phyloP scores from a whole-genome alignment of 92 coral and sea anemone genomes.

The Phenganax marumi region DNA sequence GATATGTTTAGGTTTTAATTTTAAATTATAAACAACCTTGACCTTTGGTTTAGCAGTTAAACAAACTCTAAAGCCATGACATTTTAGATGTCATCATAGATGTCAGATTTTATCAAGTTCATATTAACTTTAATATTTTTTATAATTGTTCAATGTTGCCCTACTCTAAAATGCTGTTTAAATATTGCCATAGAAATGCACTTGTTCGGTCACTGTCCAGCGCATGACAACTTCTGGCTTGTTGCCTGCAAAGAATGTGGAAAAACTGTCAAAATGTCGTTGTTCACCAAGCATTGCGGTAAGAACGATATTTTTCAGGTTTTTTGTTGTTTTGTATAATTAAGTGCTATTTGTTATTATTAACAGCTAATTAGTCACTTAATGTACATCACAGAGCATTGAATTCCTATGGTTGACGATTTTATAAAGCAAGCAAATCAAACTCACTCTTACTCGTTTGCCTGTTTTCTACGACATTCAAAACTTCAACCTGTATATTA shows the following conservation, averaged over 20 bases:
- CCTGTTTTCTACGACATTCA: no score
- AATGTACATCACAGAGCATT: no score
- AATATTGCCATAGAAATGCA: constrained; percentile 80
- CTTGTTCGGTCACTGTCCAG: constrained; percentile 90
- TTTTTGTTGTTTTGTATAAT: constrained; percentile 11
- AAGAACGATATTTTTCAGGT: constrained; percentile 23
- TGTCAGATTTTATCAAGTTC: constrained; percentile 8
- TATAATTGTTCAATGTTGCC: constrained; percentile 9
- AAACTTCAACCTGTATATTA: no score
- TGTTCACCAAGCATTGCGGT: constrained; percentile 90
- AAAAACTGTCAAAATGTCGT: constrained; percentile 76
- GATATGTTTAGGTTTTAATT: background rate
- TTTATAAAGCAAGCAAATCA: no score
- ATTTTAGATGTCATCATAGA: background rate
- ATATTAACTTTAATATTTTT: constrained; percentile 3
- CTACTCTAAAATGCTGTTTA: constrained; percentile 29
- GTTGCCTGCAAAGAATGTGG: constrained; percentile 83
- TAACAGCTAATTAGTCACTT: background rate
- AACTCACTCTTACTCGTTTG: no score
- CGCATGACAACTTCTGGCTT: constrained; percentile 78
- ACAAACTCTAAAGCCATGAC: constrained; percentile 4
- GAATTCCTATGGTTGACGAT: no score
- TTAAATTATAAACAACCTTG: constrained; percentile 1
- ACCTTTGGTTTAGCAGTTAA: constrained; percentile 1
- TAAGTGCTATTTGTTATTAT: background rate